Evolutionary conservation across 2,113 vertebrate genomes (phyloP), one percentile per base, ranked within the genome.

Genomic region (Ginglymostoma cirratum): DNA sequence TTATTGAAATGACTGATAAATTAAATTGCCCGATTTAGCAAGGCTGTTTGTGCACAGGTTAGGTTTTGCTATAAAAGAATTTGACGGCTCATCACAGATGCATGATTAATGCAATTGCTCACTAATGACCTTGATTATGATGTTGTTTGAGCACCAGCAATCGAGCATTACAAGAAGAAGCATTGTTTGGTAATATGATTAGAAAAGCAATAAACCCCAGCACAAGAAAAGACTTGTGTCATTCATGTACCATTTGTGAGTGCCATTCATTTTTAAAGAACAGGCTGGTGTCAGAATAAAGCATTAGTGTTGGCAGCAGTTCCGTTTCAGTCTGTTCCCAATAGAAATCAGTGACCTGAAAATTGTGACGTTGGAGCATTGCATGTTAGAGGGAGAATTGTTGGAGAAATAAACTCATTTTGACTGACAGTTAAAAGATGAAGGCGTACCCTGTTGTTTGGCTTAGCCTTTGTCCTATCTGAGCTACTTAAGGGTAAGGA

Each of bases 61-160:
- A 5, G 48, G 87, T 90, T 90, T 90, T 34, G 87, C 3, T 34
- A 14, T 61, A 15, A 87, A 52, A 52, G 48, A 52, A 52, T 23
- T 23, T 3, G 21, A 48, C 19, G 38, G 61, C 34, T 42, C 55
- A 93, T 23, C 89, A 66, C 61, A 38, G 5, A 10, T 5, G 15
- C 61, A 66, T 92, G 89, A 66, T 93, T 66, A 93, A 93, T 93
- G 89, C 61, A 66, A 66, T 66, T 66, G 10, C 89, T 93, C 61
- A 66, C 14, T 90, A 83, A 93, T 66, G 89, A 93, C 89, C 61
- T 93, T 93, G 17, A 93, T 93, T 93, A 93, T 5, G 34, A 66
- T 83, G 38, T 66, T 93, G 89, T 45, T 92, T n/a, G n/a, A 66
- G 61, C 89, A 93, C 17, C 7, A 34, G 66, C 61, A 38, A 93